phyloP scores from a whole-genome alignment of 1,140 invertebrate species.

The Drosophila equinoxialis region DNA sequence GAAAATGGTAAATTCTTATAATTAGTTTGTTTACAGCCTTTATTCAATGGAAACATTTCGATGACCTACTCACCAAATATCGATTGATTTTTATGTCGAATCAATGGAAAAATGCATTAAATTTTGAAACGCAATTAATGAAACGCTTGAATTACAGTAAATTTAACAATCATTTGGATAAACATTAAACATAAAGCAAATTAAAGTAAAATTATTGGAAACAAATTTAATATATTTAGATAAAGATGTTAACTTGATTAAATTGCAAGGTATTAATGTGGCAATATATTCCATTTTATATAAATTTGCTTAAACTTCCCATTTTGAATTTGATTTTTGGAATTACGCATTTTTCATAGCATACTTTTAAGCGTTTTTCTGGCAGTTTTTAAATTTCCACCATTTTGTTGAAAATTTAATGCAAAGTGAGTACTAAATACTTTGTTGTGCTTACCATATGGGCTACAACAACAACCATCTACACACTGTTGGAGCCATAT shows the following conservation, averaged over 20 bases:
- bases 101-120: background rate
- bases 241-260: background rate
- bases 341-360: background rate
- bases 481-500: conserved; percentile 5
- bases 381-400: background rate
- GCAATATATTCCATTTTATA: background rate
- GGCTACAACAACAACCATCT: background rate
- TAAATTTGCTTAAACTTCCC: too few species aligned
- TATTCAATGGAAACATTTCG: background rate
- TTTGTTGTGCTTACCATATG: conserved; percentile 3
- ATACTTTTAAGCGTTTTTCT: background rate
- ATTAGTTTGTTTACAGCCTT: too few species aligned
- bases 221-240: background rate
- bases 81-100: background rate
- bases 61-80: background rate
- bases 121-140: background rate
- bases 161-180: background rate
- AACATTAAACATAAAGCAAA: too few species aligned
- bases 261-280: too few species aligned
- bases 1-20: too few species aligned
- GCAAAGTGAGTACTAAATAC: background rate
- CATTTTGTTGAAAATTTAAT: conserved; percentile 4
- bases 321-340: background rate
- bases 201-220: background rate
- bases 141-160: background rate